Conservation (phyloP, 2,113 vertebrate genomes). For the Polyodon spathula region DNA sequence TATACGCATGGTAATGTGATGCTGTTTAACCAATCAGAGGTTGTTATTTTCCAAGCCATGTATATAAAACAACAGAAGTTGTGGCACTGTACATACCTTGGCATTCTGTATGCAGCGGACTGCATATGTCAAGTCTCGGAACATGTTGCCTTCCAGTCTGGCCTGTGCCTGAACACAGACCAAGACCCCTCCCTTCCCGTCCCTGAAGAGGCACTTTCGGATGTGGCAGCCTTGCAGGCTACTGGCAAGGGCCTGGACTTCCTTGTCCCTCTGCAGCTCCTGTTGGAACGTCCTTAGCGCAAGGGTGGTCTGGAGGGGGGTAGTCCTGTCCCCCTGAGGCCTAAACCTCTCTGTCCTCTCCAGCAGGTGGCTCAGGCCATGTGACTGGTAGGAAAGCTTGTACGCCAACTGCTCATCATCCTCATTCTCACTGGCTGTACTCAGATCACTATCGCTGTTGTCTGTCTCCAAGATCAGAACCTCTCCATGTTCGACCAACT, state of each 20-base stretch:
- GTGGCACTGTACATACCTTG: slow-evolving; percentile 48
- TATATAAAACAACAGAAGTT: not conserved
- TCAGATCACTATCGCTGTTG: slow-evolving; percentile 61
- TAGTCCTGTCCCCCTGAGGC: slow-evolving; percentile 42
- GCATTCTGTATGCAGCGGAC: slow-evolving; percentile 75
- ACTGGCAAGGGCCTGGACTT: slow-evolving; percentile 56
- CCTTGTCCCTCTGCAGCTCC: slow-evolving; percentile 73
- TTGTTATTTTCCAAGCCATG: no score
- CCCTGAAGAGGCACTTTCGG: slow-evolving; percentile 72
- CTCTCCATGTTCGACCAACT: slow-evolving; percentile 34
- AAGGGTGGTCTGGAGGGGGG: slow-evolving; percentile 48
- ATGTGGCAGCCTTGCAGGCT: slow-evolving; percentile 67
- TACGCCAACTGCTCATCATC: slow-evolving; percentile 45
- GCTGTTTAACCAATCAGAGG: no score
- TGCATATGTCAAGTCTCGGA: slow-evolving; percentile 66
- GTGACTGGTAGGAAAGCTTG: slow-evolving; percentile 55
- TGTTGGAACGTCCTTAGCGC: slow-evolving; percentile 61
- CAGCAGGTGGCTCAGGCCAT: slow-evolving; percentile 59
- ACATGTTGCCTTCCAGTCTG: slow-evolving; percentile 69
- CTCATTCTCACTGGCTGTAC: slow-evolving; percentile 50
- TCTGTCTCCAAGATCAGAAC: slow-evolving; percentile 44
- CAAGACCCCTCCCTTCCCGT: slow-evolving; percentile 71
- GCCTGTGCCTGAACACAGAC: slow-evolving; percentile 69
- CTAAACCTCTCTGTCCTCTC: slow-evolving; percentile 37
- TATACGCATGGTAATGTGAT: no score